Evolutionary conservation across 2,888 invertebrate genomes (phyloP), one percentile per base, ranked within the genome.

Genomic region (Cyclophora albipunctata): DNA sequence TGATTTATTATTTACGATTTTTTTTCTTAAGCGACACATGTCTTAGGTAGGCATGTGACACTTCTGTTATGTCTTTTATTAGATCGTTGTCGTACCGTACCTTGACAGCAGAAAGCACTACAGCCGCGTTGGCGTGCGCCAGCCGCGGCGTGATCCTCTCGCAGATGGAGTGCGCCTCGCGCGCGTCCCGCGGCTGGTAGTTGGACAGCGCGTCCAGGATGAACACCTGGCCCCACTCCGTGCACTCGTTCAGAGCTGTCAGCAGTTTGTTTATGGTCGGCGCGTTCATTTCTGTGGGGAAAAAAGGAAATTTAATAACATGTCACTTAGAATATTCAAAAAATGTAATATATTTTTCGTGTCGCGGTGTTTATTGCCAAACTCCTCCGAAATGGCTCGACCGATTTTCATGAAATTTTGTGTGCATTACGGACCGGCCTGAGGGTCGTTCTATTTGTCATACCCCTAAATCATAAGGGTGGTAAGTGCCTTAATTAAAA

Each of bases 201-300:
- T 98, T 99, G 33, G 98, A 97, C 55, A 99, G 88, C 0, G 98
- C 97, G 84, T 99, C 99, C 65, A 99, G 89, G 64, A 99, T 99
- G 86, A 99, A 99, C 52, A 99, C 98, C 83, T 99, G 98, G 0
- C 97, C 98, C 98, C 98, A 98, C 81, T 99, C 99, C 3, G 99
- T 99, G 81, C 99, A 99, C 82, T 99, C 99, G 81, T 99, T 99
- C 45, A 99, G 90, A 4, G 99, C 99, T 0, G 99, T 99, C 53
- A 99, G 88, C 7, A 99, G 90, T 82, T 99, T 99, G 88, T 99
- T 99, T 63, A 99, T 98, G 0, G 98, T 98, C 47, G 96, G 96
- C 4, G 98, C 95, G 83, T 98, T 99, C 93, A 99, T 95, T 84
- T 98, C 97, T 91, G 66, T 2, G 20, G 4, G 60, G 60, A 55